Conservation (phyloP, 2,888 invertebrate genomes). For the Malthinus flaveolus region DNA sequence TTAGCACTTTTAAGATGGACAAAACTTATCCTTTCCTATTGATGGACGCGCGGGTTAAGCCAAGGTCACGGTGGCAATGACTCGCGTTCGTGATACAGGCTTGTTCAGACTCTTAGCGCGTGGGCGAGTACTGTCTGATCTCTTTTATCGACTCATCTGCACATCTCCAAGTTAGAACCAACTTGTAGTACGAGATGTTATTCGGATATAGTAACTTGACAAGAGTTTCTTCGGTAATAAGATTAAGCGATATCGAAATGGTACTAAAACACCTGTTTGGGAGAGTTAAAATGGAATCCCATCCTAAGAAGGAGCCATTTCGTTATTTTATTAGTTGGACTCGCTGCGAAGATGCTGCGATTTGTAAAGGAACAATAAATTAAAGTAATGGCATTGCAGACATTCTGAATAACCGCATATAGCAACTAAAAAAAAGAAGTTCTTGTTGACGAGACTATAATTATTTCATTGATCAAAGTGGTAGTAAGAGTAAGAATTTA, state of each 20-base stretch:
- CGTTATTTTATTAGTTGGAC: too few relatives aligned
- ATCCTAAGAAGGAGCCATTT: too few relatives aligned
- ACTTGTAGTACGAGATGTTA: constrained; percentile 30
- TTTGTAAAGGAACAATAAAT: too few relatives aligned
- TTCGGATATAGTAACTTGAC: constrained; percentile 19
- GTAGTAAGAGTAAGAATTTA: too few relatives aligned
- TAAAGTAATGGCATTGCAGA: too few relatives aligned
- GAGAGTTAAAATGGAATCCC: too few relatives aligned
- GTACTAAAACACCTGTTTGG: background rate
- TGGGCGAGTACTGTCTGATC: constrained; percentile 40
- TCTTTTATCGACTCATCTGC: constrained; percentile 39
- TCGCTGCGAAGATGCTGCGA: too few relatives aligned
- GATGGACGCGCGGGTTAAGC: constrained; percentile 39
- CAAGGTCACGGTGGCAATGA: constrained; percentile 45
- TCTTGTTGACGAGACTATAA: too few relatives aligned
- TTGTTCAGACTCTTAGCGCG: constrained; percentile 31
- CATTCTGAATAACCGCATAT: too few relatives aligned
- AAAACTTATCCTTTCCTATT: constrained; percentile 34
- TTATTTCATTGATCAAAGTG: too few relatives aligned
- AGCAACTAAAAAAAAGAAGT: too few relatives aligned
- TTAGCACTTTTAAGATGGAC: constrained; percentile 35
- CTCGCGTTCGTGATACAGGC: constrained; percentile 41
- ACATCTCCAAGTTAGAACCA: constrained; percentile 31
- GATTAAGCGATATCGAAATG: background rate
- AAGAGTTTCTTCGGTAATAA: constrained; percentile 10